phyloP scores from a whole-genome alignment of 2,888 invertebrate genomes.

The Eilema sororculum region DNA sequence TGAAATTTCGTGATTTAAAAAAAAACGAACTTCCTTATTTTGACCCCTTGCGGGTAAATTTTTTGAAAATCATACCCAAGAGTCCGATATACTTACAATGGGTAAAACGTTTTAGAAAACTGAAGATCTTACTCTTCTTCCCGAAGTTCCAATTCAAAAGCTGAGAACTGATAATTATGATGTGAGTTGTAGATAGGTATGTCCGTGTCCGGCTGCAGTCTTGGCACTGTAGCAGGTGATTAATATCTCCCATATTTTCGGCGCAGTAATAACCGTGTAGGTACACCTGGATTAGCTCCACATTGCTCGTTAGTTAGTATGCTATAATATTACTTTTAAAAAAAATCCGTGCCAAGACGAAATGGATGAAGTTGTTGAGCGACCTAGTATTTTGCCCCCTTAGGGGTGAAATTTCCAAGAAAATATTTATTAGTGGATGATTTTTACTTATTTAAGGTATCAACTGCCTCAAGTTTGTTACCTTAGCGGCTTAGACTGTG shows the following conservation, averaged over 20 bases:
- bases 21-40: no score
- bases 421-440: no score
- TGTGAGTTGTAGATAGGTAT: not conserved
- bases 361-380: not conserved
- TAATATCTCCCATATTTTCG: slow-evolving; percentile 46
- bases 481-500: no score
- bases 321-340: no score
- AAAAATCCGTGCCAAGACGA: no score
- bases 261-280: slow-evolving; percentile 40
- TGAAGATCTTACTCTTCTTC: not conserved
- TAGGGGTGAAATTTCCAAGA: not conserved
- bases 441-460: no score
- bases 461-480: no score
- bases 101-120: no score
- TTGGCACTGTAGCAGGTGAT: slow-evolving; percentile 57
- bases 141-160: not conserved
- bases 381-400: not conserved
- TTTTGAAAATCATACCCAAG: no score
- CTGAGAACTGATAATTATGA: not conserved
- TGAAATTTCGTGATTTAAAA: no score
- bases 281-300: slow-evolving; percentile 41
- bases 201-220: slow-evolving; percentile 34
- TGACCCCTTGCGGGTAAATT: no score
- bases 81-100: no score
- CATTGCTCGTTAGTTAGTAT: not conserved